These are phyloP conservation scores for Phenganax stokvisi DNA, from an alignment of 92 coral and sea anemone genomes.

Conservation along the genomic window DNA sequence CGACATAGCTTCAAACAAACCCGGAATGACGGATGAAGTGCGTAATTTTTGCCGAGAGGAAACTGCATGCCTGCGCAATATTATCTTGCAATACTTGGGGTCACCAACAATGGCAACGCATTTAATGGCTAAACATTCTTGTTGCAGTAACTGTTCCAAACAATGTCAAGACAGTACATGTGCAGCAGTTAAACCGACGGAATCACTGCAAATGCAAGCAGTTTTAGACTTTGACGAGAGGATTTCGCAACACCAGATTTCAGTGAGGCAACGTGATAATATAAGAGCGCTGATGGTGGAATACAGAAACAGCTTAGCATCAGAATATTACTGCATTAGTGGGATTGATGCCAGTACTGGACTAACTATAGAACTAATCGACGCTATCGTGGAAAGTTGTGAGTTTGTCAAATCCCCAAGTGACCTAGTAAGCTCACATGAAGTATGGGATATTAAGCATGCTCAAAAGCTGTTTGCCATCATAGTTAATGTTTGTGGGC, in stretches of 20 bases:
- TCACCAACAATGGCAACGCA: neutral
- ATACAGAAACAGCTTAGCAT: slow-evolving; percentile 4
- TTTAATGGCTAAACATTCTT: neutral
- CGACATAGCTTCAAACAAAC: slow-evolving; percentile 40
- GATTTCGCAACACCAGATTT: neutral
- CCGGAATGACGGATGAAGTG: slow-evolving; percentile 47
- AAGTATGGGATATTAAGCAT: slow-evolving; percentile 12
- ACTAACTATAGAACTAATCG: slow-evolving; percentile 13
- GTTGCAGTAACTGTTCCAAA: slow-evolving; percentile 9
- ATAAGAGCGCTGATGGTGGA: neutral
- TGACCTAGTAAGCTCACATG: slow-evolving; percentile 1
- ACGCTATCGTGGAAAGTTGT: slow-evolving; percentile 4
- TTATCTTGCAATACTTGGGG: neutral
- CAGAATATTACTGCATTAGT: slow-evolving; percentile 5
- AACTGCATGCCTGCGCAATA: neutral
- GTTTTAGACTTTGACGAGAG: neutral
- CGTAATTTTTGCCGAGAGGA: slow-evolving; percentile 19
- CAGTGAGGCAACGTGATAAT: neutral
- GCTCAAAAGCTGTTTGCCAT: neutral
- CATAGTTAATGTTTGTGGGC: neutral
- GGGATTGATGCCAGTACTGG: slow-evolving; percentile 24
- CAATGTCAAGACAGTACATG: neutral
- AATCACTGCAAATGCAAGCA: neutral
- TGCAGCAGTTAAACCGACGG: neutral
- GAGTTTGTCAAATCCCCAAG: neutral